Evolutionary conservation across 2,113 vertebrate genomes (phyloP).

Genomic region (Vulpes lagopus): DNA sequence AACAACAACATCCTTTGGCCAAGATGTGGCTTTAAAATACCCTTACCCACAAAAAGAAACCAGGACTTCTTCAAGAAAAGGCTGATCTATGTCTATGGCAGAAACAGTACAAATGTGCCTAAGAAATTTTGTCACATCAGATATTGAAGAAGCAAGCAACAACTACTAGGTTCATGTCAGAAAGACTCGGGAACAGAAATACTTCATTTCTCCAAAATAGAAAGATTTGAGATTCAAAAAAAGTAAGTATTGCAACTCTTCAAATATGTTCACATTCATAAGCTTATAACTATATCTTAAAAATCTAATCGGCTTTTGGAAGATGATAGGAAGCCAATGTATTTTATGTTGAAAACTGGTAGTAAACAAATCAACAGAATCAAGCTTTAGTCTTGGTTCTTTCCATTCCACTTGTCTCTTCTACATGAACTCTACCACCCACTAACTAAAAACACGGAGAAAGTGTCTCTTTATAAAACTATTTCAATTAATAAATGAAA

Average conservation of each 20-base stretch:
- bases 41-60: not conserved
- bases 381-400: not conserved
- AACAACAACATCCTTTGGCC: not conserved
- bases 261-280: not conserved
- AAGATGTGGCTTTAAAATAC: not conserved
- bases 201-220: not conserved
- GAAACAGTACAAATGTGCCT: not conserved
- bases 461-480: not conserved
- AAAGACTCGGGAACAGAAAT: not conserved
- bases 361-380: not conserved
- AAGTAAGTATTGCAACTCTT: not conserved
- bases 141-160: not conserved
- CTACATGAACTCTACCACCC: not conserved
- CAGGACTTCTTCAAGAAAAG: not conserved
- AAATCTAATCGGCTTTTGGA: not conserved
- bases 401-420: not conserved
- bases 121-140: not conserved
- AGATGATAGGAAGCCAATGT: not conserved
- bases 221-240: not conserved
- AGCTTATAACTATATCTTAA: not conserved
- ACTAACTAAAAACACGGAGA: not conserved
- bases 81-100: not conserved
- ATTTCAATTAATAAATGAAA: constrained; percentile 4
- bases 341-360: not conserved
- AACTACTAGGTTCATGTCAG: not conserved